Base-by-base conservation (phyloP, 2,797 vertebrate species). In the Pygocentrus nattereri region DNA sequence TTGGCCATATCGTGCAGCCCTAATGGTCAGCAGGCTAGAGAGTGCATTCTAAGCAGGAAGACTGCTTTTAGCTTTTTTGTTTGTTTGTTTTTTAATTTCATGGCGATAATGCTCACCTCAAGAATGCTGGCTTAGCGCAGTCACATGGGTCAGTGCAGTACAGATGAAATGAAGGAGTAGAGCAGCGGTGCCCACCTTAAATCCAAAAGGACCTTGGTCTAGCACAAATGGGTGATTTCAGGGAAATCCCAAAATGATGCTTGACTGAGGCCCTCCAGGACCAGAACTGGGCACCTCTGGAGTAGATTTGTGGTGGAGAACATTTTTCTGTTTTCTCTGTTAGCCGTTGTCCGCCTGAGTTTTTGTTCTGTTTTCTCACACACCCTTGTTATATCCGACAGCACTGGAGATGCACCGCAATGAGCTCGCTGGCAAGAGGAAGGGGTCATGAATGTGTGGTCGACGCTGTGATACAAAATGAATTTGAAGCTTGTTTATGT, bases 301-400 rank as follows among this genome's bases (percentile, higher is more conserved):
- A 67, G 4, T 74, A 30, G 31, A 30, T 25, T 67, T 6, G 47
- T 52, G 27, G 3, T 72, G 47, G 25, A 30, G 6, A 34, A 74
- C 13, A 0, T 68, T 38, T 10, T 64, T 49, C 18, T 4, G 8
- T 67, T 76, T 23, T 34, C 16, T 34, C n/a, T 31, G 21, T 15
- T 27, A 56, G 65, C 65, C 13, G 6, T 25, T 12, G 16, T 31
- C 8, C 8, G 69, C 7, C 52, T 19, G 30, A 16, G 30, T 15
- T 31, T 59, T 44, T 58, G 34, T 59, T 79, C 34, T 21, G n/a
- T 67, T 58, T 74, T 30, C 78, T 38, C 13, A 79, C 41, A 2
- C 34, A 34, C 6, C 34, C 2, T 47, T 31, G 31, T 50, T 41
- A 1, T 64, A 5, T 64, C 5, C 2, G 54, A n/a, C 5, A 0